Conservation (phyloP, 2,888 invertebrate species). For the Patella depressa region DNA sequence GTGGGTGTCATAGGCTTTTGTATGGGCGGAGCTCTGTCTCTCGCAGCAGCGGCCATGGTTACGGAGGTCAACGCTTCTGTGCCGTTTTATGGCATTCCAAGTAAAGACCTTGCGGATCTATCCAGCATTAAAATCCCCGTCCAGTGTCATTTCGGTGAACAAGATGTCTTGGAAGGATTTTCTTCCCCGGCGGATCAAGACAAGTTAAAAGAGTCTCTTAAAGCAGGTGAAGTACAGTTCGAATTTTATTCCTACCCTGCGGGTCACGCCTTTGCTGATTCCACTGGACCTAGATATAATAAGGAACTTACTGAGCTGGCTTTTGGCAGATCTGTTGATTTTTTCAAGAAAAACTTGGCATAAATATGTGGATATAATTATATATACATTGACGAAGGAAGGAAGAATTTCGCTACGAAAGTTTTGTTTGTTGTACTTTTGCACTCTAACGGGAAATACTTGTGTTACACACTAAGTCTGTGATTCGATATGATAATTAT, state of each 20-base stretch:
- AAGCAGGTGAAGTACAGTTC: constrained; percentile 31
- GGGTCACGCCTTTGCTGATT: constrained; percentile 50
- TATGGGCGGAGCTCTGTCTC: constrained; percentile 60
- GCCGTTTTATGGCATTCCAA: constrained; percentile 61
- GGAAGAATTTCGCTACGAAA: too few species aligned
- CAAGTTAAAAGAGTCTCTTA: constrained; percentile 43
- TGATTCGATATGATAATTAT: too few species aligned
- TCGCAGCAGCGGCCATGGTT: constrained; percentile 46
- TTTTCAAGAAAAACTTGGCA: constrained; percentile 44
- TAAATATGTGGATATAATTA: constrained; percentile 1
- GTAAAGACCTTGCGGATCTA: constrained; percentile 43
- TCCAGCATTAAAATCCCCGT: constrained; percentile 52
- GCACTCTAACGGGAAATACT: too few species aligned
- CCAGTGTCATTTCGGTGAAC: constrained; percentile 57
- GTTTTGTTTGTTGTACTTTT: too few species aligned
- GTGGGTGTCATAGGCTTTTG: constrained; percentile 63
- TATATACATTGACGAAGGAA: too few species aligned
- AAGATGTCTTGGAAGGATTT: constrained; percentile 51
- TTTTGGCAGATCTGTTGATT: constrained; percentile 36
- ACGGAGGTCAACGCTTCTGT: constrained; percentile 52
- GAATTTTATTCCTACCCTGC: constrained; percentile 48
- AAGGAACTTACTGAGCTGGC: constrained; percentile 37
- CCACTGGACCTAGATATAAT: constrained; percentile 41
- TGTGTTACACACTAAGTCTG: too few species aligned
- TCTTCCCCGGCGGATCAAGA: constrained; percentile 51